phyloP scores from a whole-genome alignment of 2,888 invertebrate species.

The Crocallis elinguaria region DNA sequence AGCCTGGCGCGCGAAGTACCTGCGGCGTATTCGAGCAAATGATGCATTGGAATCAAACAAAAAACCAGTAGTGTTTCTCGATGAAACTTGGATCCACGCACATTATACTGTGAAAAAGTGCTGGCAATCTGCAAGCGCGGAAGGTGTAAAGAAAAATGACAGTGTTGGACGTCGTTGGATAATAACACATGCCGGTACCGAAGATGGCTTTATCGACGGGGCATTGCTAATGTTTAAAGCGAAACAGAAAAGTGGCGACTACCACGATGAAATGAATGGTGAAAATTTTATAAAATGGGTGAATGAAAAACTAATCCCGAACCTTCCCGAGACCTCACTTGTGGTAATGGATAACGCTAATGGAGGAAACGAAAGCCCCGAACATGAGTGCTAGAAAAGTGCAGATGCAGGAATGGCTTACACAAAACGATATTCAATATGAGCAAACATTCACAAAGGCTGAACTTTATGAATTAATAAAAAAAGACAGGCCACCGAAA shows the following conservation, averaged over 20 bases:
- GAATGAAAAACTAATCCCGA: no score
- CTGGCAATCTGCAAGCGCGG: background rate
- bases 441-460: no score
- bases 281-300: no score
- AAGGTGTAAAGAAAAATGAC: background rate
- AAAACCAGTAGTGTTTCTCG: no score
- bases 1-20: no score
- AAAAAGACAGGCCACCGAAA: background rate
- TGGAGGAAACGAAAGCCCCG: no score
- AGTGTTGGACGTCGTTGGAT: background rate
- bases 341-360: no score
- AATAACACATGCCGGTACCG: background rate
- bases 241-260: background rate
- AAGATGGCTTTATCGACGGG: background rate
- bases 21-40: no score
- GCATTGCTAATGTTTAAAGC: background rate
- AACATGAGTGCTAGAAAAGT: conserved; percentile 10
- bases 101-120: background rate
- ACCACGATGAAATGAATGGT: background rate
- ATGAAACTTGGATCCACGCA: conserved; percentile 2
- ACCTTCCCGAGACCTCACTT: no score
- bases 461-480: background rate
- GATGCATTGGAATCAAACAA: no score
- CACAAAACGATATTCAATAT: no score
- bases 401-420: background rate